Evolutionary conservation across 2,888 invertebrate genomes (phyloP).

Genomic region (Tanypteryx hageni): DNA sequence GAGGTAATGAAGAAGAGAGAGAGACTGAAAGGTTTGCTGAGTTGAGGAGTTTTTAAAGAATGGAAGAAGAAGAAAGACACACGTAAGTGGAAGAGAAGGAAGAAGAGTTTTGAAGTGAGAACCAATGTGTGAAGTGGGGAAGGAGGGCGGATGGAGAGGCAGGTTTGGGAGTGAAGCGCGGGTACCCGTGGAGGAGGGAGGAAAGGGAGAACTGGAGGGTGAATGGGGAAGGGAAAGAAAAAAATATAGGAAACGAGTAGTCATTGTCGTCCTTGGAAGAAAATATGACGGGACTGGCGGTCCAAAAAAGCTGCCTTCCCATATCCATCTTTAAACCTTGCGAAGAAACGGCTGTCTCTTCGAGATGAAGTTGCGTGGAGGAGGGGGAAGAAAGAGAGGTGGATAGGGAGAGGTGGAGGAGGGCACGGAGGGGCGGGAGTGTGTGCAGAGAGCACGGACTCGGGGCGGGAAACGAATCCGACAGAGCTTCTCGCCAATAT

Average conservation of each 20-base stretch:
- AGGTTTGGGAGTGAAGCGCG: too few species aligned
- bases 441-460: background rate
- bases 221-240: background rate
- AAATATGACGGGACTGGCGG: slow-evolving; percentile 38
- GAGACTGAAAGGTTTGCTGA: background rate
- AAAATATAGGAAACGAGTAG: too few species aligned
- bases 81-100: background rate
- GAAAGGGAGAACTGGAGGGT: background rate
- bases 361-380: background rate
- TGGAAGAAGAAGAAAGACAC: too few species aligned
- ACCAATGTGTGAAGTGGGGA: background rate
- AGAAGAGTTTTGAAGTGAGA: background rate
- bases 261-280: slow-evolving; percentile 26
- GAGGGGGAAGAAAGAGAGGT: background rate
- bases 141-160: background rate
- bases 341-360: background rate
- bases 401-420: background rate
- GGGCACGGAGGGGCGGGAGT: background rate
- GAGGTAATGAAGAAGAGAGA: too few species aligned
- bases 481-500: too few species aligned
- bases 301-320: background rate
- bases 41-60: too few species aligned
- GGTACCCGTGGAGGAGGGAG: background rate
- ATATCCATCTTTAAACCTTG: background rate
- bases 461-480: background rate